Percentiles rank a stretch among this genome's conserved stretches.
These are phyloP conservation scores for Glossosoma conforme DNA, from an alignment of 1,140 invertebrate genomes.

Conservation along the genomic window DNA sequence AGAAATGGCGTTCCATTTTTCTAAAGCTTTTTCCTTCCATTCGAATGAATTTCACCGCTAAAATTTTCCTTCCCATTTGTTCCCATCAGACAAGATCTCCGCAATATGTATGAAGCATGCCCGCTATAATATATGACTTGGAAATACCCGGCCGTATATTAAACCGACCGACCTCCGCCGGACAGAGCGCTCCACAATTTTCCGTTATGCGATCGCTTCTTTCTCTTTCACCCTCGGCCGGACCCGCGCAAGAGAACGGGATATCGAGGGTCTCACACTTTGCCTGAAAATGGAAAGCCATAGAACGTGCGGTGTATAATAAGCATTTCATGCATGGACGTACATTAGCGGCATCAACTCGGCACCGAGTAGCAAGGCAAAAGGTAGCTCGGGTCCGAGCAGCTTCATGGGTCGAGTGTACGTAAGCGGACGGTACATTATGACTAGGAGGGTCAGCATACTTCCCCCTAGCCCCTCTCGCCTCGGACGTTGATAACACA, in stretches of 20 bases:
- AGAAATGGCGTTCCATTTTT: conserved; percentile 44
- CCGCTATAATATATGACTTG: conserved; percentile 52
- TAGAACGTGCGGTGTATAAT: conserved; percentile 52
- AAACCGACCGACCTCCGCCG: conserved; percentile 44
- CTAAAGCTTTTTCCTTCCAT: conserved; percentile 36
- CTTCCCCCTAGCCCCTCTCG: conserved; percentile 31
- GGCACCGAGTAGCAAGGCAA: neutral
- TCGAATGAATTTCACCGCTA: conserved; percentile 48
- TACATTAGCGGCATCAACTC: conserved; percentile 23
- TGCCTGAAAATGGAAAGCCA: conserved; percentile 19
- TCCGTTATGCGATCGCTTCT: conserved; percentile 46
- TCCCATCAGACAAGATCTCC: conserved; percentile 51
- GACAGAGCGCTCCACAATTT: conserved; percentile 53
- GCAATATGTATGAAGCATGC: conserved; percentile 49
- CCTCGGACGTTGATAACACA: conserved; percentile 22
- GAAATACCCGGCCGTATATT: conserved; percentile 54
- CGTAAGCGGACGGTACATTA: conserved; percentile 52
- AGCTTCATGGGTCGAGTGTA: conserved; percentile 33
- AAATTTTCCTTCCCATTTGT: conserved; percentile 54
- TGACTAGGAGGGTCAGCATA: conserved; percentile 49
- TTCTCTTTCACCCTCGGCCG: conserved; percentile 36
- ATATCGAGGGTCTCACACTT: conserved; percentile 16
- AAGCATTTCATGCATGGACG: conserved; percentile 53
- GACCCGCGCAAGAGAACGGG: conserved; percentile 27
- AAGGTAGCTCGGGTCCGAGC: conserved; percentile 30